phyloP scores from a whole-genome alignment of 2,888 invertebrate species.

The Rhingia campestris region DNA sequence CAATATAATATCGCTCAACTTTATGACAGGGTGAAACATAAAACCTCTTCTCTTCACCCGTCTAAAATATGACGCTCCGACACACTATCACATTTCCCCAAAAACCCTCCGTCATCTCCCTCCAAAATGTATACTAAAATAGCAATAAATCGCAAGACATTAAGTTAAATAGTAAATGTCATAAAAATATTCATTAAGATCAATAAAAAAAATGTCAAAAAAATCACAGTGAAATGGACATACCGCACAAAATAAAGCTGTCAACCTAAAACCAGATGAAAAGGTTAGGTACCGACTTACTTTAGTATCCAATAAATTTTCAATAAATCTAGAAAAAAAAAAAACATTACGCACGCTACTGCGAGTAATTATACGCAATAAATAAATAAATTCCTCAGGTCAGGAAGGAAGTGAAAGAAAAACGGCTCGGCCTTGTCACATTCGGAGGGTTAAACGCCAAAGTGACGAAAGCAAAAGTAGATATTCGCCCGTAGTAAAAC shows the following conservation, averaged over 20 bases:
- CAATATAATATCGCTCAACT: slow-evolving; percentile 62
- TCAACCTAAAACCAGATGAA: slow-evolving; percentile 37
- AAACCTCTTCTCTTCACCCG: slow-evolving; percentile 18
- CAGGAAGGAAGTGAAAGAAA: neutral
- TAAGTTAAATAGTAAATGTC: slow-evolving; percentile 71
- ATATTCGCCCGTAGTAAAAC: slow-evolving; percentile 64
- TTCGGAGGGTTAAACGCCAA: slow-evolving; percentile 41
- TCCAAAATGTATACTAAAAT: slow-evolving; percentile 35
- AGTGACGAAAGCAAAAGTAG: slow-evolving; percentile 67
- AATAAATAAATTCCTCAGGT: slow-evolving; percentile 63
- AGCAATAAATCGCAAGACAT: slow-evolving; percentile 69
- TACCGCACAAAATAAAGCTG: slow-evolving; percentile 51
- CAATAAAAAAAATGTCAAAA: slow-evolving; percentile 55
- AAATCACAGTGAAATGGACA: slow-evolving; percentile 32
- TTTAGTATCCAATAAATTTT: slow-evolving; percentile 71
- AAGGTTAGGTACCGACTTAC: slow-evolving; percentile 38
- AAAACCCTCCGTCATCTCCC: slow-evolving; percentile 9
- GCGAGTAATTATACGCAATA: slow-evolving; percentile 69
- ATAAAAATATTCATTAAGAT: slow-evolving; percentile 71
- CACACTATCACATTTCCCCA: slow-evolving; percentile 14
- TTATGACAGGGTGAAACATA: slow-evolving; percentile 39
- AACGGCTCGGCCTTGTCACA: slow-evolving; percentile 23
- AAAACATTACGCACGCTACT: slow-evolving; percentile 57
- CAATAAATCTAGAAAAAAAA: slow-evolving; percentile 62
- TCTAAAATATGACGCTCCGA: neutral